Evolutionary conservation across 2,888 invertebrate genomes (phyloP).

Genomic region (Ypsolopha scabrella): DNA sequence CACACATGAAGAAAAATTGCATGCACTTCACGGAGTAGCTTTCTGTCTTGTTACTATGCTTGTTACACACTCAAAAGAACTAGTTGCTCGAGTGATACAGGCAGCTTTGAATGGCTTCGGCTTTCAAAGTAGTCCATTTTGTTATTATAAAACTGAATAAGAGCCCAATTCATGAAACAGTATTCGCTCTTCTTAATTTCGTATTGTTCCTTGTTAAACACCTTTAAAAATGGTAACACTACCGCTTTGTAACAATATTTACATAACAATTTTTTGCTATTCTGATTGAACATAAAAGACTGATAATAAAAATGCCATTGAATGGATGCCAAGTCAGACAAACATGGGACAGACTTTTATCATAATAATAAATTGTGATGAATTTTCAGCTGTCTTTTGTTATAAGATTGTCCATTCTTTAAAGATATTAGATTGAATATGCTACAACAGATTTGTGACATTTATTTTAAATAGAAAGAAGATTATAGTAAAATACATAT

Average conservation of each 20-base stretch:
- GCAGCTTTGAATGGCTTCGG: background rate
- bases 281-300: conserved; percentile 11
- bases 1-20: background rate
- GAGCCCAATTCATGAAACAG: background rate
- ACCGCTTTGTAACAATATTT: background rate
- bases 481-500: too few species aligned
- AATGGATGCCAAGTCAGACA: conserved; percentile 32
- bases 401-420: too few species aligned
- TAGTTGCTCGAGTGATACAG: background rate
- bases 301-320: conserved; percentile 27
- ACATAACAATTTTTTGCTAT: too few species aligned
- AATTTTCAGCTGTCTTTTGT: too few species aligned
- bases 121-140: background rate
- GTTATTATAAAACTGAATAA: background rate
- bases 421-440: too few species aligned
- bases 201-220: background rate
- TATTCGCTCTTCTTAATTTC: background rate
- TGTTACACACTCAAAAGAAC: background rate
- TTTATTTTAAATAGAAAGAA: too few species aligned
- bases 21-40: background rate
- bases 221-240: background rate
- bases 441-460: too few species aligned
- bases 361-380: too few species aligned
- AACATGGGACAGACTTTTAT: conserved; percentile 11
- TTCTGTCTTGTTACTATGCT: background rate